Evolutionary conservation across 2,797 vertebrate genomes (phyloP).

Genomic region (Siniperca undulata): DNA sequence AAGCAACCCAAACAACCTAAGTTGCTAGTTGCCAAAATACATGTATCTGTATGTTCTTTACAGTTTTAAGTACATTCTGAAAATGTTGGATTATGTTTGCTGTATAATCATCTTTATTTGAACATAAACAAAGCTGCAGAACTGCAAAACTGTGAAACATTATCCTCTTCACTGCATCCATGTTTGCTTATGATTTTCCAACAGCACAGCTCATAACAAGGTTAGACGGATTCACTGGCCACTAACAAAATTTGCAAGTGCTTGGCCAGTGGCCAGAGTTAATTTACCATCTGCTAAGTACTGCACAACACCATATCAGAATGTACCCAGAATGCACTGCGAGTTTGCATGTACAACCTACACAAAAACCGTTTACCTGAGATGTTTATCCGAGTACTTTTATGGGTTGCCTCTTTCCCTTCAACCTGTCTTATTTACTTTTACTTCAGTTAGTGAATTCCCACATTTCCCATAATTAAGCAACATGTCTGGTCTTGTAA

Average conservation of each 20-base stretch:
- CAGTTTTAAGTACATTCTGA: neutral
- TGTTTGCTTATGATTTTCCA: conserved; percentile 13
- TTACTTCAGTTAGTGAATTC: conserved; percentile 12
- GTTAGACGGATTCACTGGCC: conserved; percentile 31
- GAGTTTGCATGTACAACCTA: neutral
- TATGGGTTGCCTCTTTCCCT: neutral
- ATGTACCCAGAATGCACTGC: conserved; percentile 21
- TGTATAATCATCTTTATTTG: neutral
- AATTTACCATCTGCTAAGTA: conserved; percentile 29
- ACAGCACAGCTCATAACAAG: conserved; percentile 28
- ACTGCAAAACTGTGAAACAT: conserved; percentile 3
- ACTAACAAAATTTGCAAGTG: conserved; percentile 29
- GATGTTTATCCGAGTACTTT: conserved; percentile 8
- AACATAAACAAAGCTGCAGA: conserved; percentile 3
- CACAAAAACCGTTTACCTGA: conserved; percentile 2
- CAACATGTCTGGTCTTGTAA: conserved; percentile 23
- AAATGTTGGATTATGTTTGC: neutral
- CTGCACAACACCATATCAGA: conserved; percentile 2
- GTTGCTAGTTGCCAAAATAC: neutral
- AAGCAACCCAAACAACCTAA: neutral
- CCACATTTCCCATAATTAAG: conserved; percentile 40
- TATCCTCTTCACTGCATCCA: neutral
- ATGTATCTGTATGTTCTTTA: neutral
- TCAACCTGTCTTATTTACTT: conserved; percentile 3
- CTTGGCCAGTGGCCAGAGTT: conserved; percentile 35